Evolutionary conservation across 1,140 invertebrate species (phyloP), one percentile per base, ranked within the genome.

Genomic region (Nixonia krombeini): DNA sequence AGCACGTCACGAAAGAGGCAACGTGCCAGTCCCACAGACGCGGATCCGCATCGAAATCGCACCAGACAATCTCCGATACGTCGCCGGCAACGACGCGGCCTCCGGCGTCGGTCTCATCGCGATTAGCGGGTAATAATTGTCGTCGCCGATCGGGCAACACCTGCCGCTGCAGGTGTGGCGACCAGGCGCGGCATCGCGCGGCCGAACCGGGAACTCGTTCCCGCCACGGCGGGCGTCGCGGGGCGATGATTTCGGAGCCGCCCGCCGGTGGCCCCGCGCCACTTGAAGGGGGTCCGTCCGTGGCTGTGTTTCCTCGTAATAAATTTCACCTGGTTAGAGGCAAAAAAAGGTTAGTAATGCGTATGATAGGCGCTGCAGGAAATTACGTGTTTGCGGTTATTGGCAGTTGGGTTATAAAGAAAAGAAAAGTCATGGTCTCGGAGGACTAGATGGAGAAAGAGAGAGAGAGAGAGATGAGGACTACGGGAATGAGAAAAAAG

Each of bases 301-400:
- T 13, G 12, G 26, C 53, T 37, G 65, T 52, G 50, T 64, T 68
- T 65, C 52, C 57, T 59, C 53, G 65, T 73, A 50, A 74, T 74
- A 75, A 76, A 78, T 80, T 75, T 69, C 78, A 74, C 64, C 75
- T 73, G 72, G 77, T 78, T 77, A 73, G 65, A 56, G 65, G 40
- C 37, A 62, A 65, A 75, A 72, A 53, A 68, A 74, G 50, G 26
- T 47, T 57, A 56, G 50, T 75, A 79, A 76, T 71, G 74, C 68
- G 66, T 71, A 79, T 68, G 70, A 70, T 69, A 78, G 78, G 73
- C 70, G 71, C 76, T 78, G 75, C 53, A 75, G 78, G 67, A 76
- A 81, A 80, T 81, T 80, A 79, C 73, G 76, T 73, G 76, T 80
- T 80, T 70, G 73, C 69, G 76, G 72, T 81, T 80, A 81, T 83